A percentile compares a stretch with the other conserved stretches of the same genome.
phyloP scores from a whole-genome alignment of 2,113 vertebrate genomes.

The Ciconia stormi region DNA sequence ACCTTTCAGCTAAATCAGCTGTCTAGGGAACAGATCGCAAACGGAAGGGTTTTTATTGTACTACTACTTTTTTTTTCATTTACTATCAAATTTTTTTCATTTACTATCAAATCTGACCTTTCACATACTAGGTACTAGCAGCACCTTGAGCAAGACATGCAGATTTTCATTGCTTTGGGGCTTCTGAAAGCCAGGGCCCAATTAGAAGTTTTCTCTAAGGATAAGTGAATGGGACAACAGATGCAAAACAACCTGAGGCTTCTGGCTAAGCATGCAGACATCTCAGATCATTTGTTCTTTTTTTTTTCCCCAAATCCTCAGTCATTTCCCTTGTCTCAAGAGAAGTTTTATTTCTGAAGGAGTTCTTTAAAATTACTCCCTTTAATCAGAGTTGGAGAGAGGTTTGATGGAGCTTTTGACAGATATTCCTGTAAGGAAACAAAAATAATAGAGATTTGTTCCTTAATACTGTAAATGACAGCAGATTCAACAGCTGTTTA shows the following conservation, averaged over 20 bases:
- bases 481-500: not conserved
- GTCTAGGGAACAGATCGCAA: not conserved
- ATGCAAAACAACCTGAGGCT: not conserved
- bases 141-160: not conserved
- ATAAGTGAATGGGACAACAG: not conserved
- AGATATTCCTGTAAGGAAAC: not conserved
- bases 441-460: not conserved
- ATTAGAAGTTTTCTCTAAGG: not conserved
- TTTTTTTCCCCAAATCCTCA: not conserved
- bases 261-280: not conserved
- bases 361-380: not conserved
- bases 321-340: not conserved
- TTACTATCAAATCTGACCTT: not conserved
- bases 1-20: not conserved
- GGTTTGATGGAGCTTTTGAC: not conserved
- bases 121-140: not conserved
- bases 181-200: not conserved
- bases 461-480: not conserved
- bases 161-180: not conserved
- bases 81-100: not conserved
- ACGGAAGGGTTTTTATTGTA: not conserved
- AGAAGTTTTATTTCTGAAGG: not conserved
- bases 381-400: not conserved
- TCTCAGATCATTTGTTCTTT: not conserved
- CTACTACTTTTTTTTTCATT: not conserved